phyloP scores from a whole-genome alignment of 1,140 invertebrate genomes.

The Trichogramma pretiosum region DNA sequence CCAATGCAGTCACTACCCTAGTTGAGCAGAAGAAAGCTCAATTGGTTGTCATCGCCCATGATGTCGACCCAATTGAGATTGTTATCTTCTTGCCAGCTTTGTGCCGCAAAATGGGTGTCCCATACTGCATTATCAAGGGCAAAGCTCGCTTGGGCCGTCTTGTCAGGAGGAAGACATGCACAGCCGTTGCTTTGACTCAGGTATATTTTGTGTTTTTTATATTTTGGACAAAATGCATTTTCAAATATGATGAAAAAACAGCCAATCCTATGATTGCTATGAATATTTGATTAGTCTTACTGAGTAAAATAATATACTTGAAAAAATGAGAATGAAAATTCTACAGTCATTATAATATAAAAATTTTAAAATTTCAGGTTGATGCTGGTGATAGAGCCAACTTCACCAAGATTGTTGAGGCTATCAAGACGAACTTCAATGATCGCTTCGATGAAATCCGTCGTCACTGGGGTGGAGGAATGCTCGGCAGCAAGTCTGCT shows the following conservation, averaged over 20 bases:
- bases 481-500: constrained; percentile 88
- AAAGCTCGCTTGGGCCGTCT: constrained; percentile 91
- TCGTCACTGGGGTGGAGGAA: constrained; percentile 95
- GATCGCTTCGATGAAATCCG: constrained; percentile 95
- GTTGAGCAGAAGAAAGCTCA: constrained; percentile 98
- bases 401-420: constrained; percentile 86
- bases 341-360: neutral
- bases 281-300: neutral
- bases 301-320: too few species aligned
- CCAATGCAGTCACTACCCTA: constrained; percentile 90
- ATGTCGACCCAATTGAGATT: constrained; percentile 98
- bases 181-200: constrained; percentile 77
- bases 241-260: constrained; percentile 29
- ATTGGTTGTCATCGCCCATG: constrained; percentile 95
- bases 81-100: constrained; percentile 94
- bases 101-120: constrained; percentile 98
- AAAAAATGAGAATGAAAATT: too few species aligned
- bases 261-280: constrained; percentile 34
- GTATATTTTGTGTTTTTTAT: constrained; percentile 41
- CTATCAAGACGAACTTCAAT: constrained; percentile 97
- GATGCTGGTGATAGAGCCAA: constrained; percentile 75
- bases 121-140: constrained; percentile 97
- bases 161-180: constrained; percentile 86
- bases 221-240: constrained; percentile 13
- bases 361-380: constrained; percentile 46